These are phyloP conservation scores for Hirundichthys speculiger DNA, from an alignment of 2,113 vertebrate species.

Conservation along the genomic window DNA sequence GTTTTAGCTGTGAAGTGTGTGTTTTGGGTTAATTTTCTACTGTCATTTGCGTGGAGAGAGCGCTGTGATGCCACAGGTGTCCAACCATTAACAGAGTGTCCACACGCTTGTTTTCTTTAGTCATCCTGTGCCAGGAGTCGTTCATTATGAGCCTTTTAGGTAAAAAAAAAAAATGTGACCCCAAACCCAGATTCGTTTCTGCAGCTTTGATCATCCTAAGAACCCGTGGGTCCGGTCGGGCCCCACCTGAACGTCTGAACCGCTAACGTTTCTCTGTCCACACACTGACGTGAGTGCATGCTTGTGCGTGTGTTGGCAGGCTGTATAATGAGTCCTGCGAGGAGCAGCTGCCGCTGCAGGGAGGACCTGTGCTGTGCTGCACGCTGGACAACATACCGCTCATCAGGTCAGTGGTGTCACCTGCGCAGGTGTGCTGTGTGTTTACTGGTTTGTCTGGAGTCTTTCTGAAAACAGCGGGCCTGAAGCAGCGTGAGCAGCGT, in stretches of 20 bases:
- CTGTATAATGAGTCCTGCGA: constrained; percentile 85
- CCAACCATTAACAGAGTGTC: constrained; percentile 2
- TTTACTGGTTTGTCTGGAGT: neutral
- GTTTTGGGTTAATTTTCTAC: constrained; percentile 29
- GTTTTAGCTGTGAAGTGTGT: neutral
- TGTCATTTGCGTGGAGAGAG: neutral
- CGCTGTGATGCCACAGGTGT: too few relatives aligned
- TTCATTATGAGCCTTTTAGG: neutral
- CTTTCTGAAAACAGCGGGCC: neutral
- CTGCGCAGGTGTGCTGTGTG: neutral
- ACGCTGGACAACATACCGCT: constrained; percentile 86
- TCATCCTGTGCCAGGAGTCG: neutral
- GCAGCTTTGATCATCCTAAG: neutral
- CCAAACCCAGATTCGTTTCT: neutral
- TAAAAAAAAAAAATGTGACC: neutral
- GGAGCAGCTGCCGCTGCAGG: constrained; percentile 69
- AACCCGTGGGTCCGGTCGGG: neutral
- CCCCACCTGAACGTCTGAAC: too few relatives aligned
- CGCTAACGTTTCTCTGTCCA: neutral
- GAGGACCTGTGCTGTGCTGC: constrained; percentile 81
- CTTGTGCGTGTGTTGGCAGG: constrained; percentile 72
- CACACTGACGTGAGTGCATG: neutral
- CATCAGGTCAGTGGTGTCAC: constrained; percentile 77
- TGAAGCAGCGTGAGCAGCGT: too few relatives aligned
- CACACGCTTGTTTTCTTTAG: neutral